Evolutionary conservation across 2,113 vertebrate species (phyloP).

Genomic region (Austrofundulus limnaeus): DNA sequence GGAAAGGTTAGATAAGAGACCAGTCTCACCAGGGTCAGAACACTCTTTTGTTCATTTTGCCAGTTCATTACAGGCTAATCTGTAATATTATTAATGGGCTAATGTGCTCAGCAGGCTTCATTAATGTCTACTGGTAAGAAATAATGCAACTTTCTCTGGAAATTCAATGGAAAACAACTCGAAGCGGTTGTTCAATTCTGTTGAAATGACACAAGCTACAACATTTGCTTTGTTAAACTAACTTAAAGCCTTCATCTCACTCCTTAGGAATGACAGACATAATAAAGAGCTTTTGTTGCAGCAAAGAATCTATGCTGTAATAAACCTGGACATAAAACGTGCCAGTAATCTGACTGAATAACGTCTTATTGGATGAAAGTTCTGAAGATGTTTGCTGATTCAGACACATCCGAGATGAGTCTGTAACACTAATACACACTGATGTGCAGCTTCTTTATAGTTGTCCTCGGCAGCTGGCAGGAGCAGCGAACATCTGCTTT

Average conservation of each 20-base stretch:
- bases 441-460: slow-evolving; percentile 56
- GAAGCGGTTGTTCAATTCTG: slow-evolving; percentile 32
- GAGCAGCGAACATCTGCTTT: slow-evolving; percentile 58
- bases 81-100: slow-evolving; percentile 67
- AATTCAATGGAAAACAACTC: slow-evolving; percentile 43
- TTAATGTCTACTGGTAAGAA: slow-evolving; percentile 50
- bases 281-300: too few species aligned
- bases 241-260: too few species aligned
- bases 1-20: slow-evolving; percentile 74
- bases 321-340: neutral
- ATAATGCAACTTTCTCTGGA: slow-evolving; percentile 47
- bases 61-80: slow-evolving; percentile 67
- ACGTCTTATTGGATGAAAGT: neutral
- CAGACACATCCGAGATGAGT: slow-evolving; percentile 7
- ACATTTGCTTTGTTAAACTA: slow-evolving; percentile 12
- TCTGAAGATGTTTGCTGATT: slow-evolving; percentile 6
- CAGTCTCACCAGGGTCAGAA: slow-evolving; percentile 60
- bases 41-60: slow-evolving; percentile 54
- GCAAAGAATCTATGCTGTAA: too few species aligned
- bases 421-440: slow-evolving; percentile 49
- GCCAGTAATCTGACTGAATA: neutral
- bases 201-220: slow-evolving; percentile 20
- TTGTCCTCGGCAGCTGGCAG: slow-evolving; percentile 64
- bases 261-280: too few species aligned
- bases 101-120: slow-evolving; percentile 58